A percentile compares a stretch with the other conserved stretches of the same genome.
phyloP scores from a whole-genome alignment of 2,888 invertebrate species.

The Synergus gifuensis region DNA sequence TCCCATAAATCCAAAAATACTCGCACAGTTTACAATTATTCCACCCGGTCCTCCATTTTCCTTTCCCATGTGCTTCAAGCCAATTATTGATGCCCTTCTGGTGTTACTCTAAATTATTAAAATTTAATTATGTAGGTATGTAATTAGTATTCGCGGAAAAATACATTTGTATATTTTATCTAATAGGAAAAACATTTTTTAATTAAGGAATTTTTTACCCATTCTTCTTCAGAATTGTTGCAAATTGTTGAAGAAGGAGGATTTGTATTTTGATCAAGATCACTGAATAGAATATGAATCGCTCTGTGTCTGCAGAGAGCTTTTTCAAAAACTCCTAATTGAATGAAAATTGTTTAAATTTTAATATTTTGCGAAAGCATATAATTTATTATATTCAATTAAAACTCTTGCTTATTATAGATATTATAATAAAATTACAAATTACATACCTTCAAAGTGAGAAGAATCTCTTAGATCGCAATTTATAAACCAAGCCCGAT shows the following conservation, averaged over 20 bases:
- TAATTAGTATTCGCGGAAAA: background rate
- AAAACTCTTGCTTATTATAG: background rate
- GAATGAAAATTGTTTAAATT: background rate
- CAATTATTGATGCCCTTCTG: constrained; percentile 61
- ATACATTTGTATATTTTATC: background rate
- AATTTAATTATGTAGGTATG: background rate
- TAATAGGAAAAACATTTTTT: background rate
- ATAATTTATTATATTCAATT: background rate
- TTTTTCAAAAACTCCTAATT: constrained; percentile 55
- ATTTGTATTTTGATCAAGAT: constrained; percentile 58
- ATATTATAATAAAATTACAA: constrained; percentile 31
- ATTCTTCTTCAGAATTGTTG: background rate
- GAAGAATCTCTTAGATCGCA: constrained; percentile 72
- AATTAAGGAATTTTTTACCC: constrained; percentile 28
- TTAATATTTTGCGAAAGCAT: background rate
- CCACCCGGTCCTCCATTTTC: constrained; percentile 79
- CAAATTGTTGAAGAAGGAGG: background rate
- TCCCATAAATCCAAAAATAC: constrained; percentile 79
- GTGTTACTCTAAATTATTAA: constrained; percentile 55
- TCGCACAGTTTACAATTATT: constrained; percentile 82
- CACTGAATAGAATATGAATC: constrained; percentile 62
- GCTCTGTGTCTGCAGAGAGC: constrained; percentile 53
- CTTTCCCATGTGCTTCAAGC: constrained; percentile 74
- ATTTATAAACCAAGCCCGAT: constrained; percentile 69
- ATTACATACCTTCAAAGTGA: constrained; percentile 71